A percentile compares a stretch with the other conserved stretches of the same genome.
Conservation (phyloP, 1,140 invertebrate genomes). For the Grapholita molesta region DNA sequence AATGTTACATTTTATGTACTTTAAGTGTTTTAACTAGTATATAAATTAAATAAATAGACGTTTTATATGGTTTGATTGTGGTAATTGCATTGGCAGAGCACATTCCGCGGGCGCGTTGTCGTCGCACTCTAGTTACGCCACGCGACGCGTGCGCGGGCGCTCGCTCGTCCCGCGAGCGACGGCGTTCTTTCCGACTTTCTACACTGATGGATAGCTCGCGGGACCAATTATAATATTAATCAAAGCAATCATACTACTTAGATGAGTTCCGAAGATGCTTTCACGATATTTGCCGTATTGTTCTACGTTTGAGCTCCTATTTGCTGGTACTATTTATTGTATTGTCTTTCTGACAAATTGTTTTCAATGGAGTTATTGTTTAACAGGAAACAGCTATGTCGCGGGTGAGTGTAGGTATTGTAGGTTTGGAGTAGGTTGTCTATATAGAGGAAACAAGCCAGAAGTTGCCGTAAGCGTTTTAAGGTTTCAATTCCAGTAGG, state of each 20-base stretch:
- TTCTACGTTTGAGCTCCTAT: neutral
- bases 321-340: neutral
- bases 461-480: neutral
- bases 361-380: neutral
- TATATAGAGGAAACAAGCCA: slow-evolving; percentile 19
- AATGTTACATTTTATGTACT: slow-evolving; percentile 11
- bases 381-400: neutral
- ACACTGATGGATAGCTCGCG: slow-evolving; percentile 68
- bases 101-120: slow-evolving; percentile 63
- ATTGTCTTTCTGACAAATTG: neutral
- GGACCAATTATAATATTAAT: slow-evolving; percentile 76
- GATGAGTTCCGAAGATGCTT: slow-evolving; percentile 51
- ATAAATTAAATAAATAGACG: slow-evolving; percentile 15
- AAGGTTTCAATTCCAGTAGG: slow-evolving; percentile 21
- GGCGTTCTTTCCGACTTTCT: slow-evolving; percentile 72
- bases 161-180: slow-evolving; percentile 38
- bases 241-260: slow-evolving; percentile 59
- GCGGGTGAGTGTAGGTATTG: no score
- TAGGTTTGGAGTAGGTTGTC: neutral
- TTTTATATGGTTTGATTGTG: slow-evolving; percentile 18
- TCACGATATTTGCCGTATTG: slow-evolving; percentile 29
- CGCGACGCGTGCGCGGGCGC: slow-evolving; percentile 44
- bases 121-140: slow-evolving; percentile 68
- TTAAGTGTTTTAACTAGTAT: no score
- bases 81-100: slow-evolving; percentile 26